Conservation (phyloP, 2,797 vertebrate species). For the Takifugu ocellatus region DNA sequence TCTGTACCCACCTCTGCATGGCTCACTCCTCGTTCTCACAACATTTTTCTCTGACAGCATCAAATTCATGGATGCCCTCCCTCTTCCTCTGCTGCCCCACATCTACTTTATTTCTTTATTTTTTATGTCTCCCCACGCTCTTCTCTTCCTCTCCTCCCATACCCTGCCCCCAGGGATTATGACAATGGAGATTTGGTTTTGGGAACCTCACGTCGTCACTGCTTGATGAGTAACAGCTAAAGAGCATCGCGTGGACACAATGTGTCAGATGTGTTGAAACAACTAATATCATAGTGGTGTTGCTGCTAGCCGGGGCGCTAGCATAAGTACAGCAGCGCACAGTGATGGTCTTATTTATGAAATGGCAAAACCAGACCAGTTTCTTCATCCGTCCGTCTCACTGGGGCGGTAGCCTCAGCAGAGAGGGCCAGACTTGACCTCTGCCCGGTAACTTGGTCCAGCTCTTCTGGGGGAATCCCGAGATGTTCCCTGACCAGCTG, state of each 20-base stretch:
- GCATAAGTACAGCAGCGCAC: constrained; percentile 15
- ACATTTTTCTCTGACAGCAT: constrained; percentile 52
- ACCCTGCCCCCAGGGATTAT: constrained; percentile 32
- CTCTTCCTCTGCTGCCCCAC: constrained; percentile 2
- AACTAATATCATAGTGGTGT: constrained; percentile 30
- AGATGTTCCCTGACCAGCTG: too few relatives aligned
- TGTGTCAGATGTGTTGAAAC: constrained; percentile 67
- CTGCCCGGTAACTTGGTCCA: too few relatives aligned
- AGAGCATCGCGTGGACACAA: constrained; percentile 42
- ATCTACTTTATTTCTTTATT: constrained; percentile 11
- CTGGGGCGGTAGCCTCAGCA: too few relatives aligned
- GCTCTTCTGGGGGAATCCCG: too few relatives aligned
- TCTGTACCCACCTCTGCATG: constrained; percentile 26
- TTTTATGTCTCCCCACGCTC: constrained; percentile 17
- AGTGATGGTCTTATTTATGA: too few relatives aligned
- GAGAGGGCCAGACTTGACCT: too few relatives aligned
- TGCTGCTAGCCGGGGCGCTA: constrained; percentile 15
- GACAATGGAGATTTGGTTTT: constrained; percentile 54
- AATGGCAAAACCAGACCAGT: too few relatives aligned
- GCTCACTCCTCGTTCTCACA: constrained; percentile 36
- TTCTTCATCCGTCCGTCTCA: too few relatives aligned
- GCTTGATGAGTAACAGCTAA: constrained; percentile 46
- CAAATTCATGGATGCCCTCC: constrained; percentile 32
- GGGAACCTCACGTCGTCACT: constrained; percentile 43
- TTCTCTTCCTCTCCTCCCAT: constrained; percentile 2